Conservation (phyloP, 2,797 vertebrate species). For the Heliangelus exortis region DNA sequence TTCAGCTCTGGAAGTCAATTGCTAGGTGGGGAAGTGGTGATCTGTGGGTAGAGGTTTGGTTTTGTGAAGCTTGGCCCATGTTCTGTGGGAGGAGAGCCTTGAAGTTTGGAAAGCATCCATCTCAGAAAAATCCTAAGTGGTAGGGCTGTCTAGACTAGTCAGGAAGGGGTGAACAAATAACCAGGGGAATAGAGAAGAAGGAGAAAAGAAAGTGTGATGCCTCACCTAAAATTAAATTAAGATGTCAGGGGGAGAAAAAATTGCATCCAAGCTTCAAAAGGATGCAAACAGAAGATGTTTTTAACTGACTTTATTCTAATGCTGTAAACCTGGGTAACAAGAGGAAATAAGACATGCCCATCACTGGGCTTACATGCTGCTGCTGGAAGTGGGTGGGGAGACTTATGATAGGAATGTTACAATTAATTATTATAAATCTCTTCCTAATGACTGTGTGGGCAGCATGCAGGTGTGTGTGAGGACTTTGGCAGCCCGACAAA, state of each 20-base stretch:
- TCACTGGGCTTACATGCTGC: neutral
- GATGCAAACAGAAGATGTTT: neutral
- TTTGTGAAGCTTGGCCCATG: constrained; percentile 24
- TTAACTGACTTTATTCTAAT: neutral
- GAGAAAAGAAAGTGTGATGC: neutral
- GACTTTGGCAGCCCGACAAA: constrained; percentile 49
- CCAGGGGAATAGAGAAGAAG: neutral
- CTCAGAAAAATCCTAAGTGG: neutral
- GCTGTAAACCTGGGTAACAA: neutral
- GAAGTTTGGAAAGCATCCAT: constrained; percentile 29
- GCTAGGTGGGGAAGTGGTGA: neutral
- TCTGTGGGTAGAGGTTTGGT: constrained; percentile 5
- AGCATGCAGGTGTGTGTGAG: constrained; percentile 29
- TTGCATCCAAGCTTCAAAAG: neutral
- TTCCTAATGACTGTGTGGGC: neutral
- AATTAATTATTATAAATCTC: constrained; percentile 53
- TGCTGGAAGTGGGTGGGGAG: constrained; percentile 27
- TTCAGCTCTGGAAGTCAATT: constrained; percentile 7
- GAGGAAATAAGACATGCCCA: neutral
- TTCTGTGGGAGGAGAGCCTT: constrained; percentile 6
- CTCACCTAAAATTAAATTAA: constrained; percentile 15
- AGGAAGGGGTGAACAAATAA: constrained; percentile 30
- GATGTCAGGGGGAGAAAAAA: neutral
- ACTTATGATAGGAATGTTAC: constrained; percentile 37
- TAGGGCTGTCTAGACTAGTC: constrained; percentile 62